phyloP scores from a whole-genome alignment of 2,888 invertebrate species.

The Philhelius pedissequus region DNA sequence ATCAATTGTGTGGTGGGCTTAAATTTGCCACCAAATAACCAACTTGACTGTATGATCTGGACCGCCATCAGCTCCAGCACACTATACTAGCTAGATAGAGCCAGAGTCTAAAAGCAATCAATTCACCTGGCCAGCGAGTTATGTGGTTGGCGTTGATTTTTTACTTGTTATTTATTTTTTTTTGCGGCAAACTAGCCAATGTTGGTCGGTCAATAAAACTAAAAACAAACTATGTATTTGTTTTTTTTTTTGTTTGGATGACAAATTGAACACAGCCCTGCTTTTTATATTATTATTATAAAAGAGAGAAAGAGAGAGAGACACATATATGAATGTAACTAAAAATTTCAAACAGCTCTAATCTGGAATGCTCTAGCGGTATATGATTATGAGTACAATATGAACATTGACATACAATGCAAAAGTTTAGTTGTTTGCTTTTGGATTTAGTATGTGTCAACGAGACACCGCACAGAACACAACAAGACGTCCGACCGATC shows the following conservation, averaged over 20 bases:
- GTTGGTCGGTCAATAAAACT: conserved; percentile 20
- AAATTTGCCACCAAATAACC: conserved; percentile 49
- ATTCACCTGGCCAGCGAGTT: conserved; percentile 60
- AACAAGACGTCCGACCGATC: neutral
- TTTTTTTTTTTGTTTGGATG: conserved; percentile 11
- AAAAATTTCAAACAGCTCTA: conserved; percentile 8
- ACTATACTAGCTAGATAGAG: neutral
- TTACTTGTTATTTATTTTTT: conserved; percentile 23
- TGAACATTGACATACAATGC: conserved; percentile 27
- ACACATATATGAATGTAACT: too few species aligned
- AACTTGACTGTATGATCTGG: conserved; percentile 58
- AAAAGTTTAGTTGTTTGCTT: conserved; percentile 47
- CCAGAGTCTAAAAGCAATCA: conserved; percentile 34
- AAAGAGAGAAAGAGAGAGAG: neutral
- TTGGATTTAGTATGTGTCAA: conserved; percentile 54
- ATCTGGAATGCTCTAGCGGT: neutral
- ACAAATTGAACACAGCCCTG: conserved; percentile 45
- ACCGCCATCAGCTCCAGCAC: conserved; percentile 30
- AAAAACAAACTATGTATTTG: conserved; percentile 6
- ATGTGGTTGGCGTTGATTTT: conserved; percentile 46
- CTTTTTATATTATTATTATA: neutral
- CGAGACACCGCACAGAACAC: conserved; percentile 23
- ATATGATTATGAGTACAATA: neutral
- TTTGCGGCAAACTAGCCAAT: conserved; percentile 9
- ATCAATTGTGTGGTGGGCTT: conserved; percentile 61